Conservation (phyloP, 1,140 invertebrate genomes). For the Zaprionus davidi region DNA sequence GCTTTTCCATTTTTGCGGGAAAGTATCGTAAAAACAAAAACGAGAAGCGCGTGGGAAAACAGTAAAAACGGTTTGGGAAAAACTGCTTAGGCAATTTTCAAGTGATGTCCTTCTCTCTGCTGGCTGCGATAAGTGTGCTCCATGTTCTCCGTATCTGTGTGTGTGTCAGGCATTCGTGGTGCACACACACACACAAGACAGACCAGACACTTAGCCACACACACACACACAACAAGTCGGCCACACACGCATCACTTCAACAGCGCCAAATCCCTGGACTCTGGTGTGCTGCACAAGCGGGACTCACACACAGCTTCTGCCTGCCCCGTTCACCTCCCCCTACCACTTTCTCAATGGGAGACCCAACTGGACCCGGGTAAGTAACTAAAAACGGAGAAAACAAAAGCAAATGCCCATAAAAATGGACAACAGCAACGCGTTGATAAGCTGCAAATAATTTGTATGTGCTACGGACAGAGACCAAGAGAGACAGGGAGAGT, state of each 20-base stretch:
- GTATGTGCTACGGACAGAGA: conserved; percentile 45
- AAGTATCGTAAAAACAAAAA: conserved; percentile 50
- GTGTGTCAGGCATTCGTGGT: conserved; percentile 54
- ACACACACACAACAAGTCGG: conserved; percentile 33
- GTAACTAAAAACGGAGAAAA: conserved; percentile 77
- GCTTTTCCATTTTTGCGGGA: conserved; percentile 25
- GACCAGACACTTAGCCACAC: conserved; percentile 14
- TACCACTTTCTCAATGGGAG: not conserved
- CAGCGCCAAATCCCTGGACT: conserved; percentile 15
- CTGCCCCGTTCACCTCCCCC: not conserved
- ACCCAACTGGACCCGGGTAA: conserved; percentile 18
- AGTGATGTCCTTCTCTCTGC: conserved; percentile 70
- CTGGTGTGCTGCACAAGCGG: conserved; percentile 12
- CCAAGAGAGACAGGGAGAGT: conserved; percentile 13
- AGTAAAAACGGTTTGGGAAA: conserved; percentile 42
- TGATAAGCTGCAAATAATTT: conserved; percentile 82
- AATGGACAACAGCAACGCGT: conserved; percentile 78
- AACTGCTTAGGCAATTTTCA: conserved; percentile 82
- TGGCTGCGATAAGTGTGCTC: conserved; percentile 58
- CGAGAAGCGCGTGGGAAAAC: conserved; percentile 35
- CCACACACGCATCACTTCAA: conserved; percentile 55
- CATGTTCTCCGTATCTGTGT: conserved; percentile 17
- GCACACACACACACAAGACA: conserved; percentile 28
- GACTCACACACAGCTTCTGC: not conserved
- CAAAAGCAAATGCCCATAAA: conserved; percentile 78